These are phyloP conservation scores for Lithophane leautieri DNA, from an alignment of 2,888 invertebrate species.

Conservation along the genomic window DNA sequence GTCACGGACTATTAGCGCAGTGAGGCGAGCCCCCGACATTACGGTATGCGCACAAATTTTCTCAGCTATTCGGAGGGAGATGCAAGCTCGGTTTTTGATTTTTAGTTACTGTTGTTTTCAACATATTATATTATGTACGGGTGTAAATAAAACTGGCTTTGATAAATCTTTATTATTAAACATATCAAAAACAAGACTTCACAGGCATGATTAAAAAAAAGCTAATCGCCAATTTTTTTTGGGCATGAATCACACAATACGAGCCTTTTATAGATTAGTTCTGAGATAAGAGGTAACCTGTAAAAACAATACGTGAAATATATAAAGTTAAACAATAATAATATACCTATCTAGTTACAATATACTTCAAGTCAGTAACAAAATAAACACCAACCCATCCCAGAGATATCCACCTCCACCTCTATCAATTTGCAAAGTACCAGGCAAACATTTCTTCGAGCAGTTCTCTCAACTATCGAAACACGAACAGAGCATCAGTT, in stretches of 20 bases:
- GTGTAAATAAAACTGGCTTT: background rate
- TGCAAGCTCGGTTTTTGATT: constrained; percentile 44
- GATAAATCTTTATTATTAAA: background rate
- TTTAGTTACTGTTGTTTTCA: constrained; percentile 32
- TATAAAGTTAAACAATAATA: background rate
- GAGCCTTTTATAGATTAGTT: background rate
- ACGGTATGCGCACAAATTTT: constrained; percentile 56
- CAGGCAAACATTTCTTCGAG: constrained; percentile 54
- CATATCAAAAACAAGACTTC: background rate
- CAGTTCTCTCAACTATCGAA: constrained; percentile 55
- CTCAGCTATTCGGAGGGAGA: constrained; percentile 48
- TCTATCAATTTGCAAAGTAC: constrained; percentile 39
- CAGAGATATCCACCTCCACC: constrained; percentile 1
- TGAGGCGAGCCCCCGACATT: constrained; percentile 62
- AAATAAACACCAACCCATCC: constrained; percentile 39
- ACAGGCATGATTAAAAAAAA: background rate
- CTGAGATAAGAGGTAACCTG: background rate
- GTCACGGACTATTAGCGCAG: constrained; percentile 79
- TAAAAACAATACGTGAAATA: background rate
- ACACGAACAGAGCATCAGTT: constrained; percentile 60
- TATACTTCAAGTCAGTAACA: background rate
- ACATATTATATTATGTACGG: background rate
- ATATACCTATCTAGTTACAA: background rate
- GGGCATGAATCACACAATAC: background rate
- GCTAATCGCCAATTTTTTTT: background rate